Percentiles rank a stretch among this genome's conserved stretches.
Evolutionary conservation across 2,888 invertebrate species (phyloP).

Genomic region (Agonopterix arenella): DNA sequence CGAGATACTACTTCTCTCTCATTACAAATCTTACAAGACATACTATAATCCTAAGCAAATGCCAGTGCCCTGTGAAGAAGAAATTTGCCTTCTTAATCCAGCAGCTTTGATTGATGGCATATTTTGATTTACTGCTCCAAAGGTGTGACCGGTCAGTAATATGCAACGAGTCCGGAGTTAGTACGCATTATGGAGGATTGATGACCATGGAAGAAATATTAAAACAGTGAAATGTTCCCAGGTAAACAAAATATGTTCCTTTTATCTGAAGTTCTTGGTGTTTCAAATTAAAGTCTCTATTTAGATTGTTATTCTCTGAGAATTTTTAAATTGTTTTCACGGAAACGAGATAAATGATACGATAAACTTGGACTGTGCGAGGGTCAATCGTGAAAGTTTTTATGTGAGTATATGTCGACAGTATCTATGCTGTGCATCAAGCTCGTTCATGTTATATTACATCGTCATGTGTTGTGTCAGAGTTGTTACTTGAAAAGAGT

Average conservation of each 20-base stretch:
- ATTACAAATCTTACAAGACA: too few relatives aligned
- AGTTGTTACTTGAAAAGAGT: constrained; percentile 2
- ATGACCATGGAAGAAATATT: constrained; percentile 1
- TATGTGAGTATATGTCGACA: constrained; percentile 23
- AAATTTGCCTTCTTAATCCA: constrained; percentile 6
- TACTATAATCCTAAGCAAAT: too few relatives aligned
- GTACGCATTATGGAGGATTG: not conserved
- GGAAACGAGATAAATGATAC: constrained; percentile 60
- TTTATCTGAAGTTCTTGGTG: too few relatives aligned
- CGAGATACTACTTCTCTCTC: too few relatives aligned
- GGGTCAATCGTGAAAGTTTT: constrained; percentile 45
- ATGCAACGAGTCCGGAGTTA: not conserved
- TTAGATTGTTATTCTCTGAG: not conserved
- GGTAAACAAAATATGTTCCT: too few relatives aligned
- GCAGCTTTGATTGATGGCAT: constrained; percentile 7
- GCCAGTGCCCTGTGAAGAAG: not conserved
- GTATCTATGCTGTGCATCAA: constrained; percentile 11
- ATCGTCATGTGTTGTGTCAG: constrained; percentile 1
- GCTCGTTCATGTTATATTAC: constrained; percentile 1
- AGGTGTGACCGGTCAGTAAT: constrained; percentile 8
- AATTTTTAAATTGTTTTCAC: constrained; percentile 51
- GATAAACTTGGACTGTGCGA: constrained; percentile 44
- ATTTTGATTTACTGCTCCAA: constrained; percentile 8
- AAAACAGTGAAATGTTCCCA: too few relatives aligned
- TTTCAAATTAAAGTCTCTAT: too few relatives aligned